These are phyloP conservation scores for Peromyscus maniculatus DNA, from an alignment of 2,113 vertebrate species.

Conservation along the genomic window DNA sequence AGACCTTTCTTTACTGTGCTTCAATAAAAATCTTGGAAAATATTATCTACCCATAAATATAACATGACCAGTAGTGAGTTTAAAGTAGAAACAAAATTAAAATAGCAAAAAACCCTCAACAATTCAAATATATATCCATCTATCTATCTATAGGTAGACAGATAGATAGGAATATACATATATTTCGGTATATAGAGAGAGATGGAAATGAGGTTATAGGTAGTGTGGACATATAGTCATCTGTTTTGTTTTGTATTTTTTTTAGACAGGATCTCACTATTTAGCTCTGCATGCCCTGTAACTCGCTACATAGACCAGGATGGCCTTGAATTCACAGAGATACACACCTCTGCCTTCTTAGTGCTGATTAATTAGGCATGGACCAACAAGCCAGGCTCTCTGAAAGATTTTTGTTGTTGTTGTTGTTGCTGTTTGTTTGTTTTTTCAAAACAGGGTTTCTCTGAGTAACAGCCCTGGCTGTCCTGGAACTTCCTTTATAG, in stretches of 20 bases:
- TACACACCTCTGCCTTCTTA: background rate
- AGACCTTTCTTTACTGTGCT: background rate
- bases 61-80: background rate
- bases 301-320: background rate
- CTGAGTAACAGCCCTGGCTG: background rate
- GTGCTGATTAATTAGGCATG: no score
- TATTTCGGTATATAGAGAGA: background rate
- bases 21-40: background rate
- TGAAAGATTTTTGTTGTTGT: background rate
- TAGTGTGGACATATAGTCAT: background rate
- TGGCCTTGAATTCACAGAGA: background rate
- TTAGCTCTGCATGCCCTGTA: background rate
- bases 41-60: background rate
- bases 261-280: background rate
- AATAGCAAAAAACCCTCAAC: background rate
- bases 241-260: background rate
- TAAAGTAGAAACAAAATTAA: background rate
- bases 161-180: background rate
- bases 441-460: background rate
- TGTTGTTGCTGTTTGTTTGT: background rate
- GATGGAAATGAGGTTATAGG: background rate
- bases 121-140: background rate
- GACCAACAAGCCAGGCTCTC: background rate
- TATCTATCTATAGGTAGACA: background rate
- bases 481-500: background rate